These are phyloP conservation scores for Aphaenogaster floridana DNA, from an alignment of 1,140 invertebrate species.

Conservation along the genomic window DNA sequence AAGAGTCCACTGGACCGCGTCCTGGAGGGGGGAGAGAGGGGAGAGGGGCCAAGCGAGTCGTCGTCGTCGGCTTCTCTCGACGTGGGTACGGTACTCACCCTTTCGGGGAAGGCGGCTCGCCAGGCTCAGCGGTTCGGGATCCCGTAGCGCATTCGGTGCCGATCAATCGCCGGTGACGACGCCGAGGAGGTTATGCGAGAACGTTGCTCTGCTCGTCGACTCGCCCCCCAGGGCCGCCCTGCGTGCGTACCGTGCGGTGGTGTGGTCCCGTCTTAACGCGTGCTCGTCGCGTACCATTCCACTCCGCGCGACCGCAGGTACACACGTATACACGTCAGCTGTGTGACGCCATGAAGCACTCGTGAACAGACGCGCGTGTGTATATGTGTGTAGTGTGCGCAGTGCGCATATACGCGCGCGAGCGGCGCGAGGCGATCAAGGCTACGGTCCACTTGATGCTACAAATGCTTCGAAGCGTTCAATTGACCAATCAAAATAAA, in stretches of 20 bases:
- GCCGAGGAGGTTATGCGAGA: conserved; percentile 30
- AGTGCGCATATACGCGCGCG: background rate
- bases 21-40: background rate
- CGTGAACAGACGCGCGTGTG: background rate
- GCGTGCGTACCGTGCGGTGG: background rate
- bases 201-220: background rate
- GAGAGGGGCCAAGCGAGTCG: background rate
- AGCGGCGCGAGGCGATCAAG: background rate
- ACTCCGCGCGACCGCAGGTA: background rate
- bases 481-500: too few species aligned
- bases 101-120: conserved; percentile 13
- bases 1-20: too few species aligned
- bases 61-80: background rate
- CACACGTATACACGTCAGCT: conserved; percentile 29
- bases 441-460: too few species aligned
- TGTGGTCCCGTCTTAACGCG: conserved; percentile 19
- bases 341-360: conserved; percentile 1
- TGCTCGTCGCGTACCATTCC: background rate
- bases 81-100: conserved; percentile 2
- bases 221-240: background rate
- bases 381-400: too few species aligned
- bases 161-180: background rate
- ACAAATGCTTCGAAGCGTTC: too few species aligned
- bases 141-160: background rate
- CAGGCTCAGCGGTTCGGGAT: background rate